Percentiles rank a stretch among this genome's conserved stretches.
phyloP scores from a whole-genome alignment of 1,140 invertebrate species.

The Ridgeia piscesae region DNA sequence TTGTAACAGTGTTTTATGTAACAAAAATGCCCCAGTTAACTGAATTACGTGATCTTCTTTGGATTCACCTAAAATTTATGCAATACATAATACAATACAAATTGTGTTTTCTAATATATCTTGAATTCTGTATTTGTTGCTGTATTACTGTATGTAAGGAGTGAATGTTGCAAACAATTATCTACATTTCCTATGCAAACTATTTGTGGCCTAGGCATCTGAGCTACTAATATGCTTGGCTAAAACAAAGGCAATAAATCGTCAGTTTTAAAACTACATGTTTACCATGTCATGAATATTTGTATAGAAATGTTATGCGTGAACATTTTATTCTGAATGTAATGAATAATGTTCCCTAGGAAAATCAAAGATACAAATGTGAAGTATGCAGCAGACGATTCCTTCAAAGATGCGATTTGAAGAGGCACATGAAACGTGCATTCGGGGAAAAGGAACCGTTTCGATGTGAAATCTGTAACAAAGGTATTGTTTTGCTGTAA shows the following conservation, averaged over 20 bases:
- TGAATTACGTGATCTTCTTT: too few species aligned
- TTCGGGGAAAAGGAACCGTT: constrained; percentile 51
- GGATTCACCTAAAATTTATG: too few species aligned
- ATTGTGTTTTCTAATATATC: too few species aligned
- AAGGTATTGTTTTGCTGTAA: constrained; percentile 34
- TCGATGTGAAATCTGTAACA: constrained; percentile 46
- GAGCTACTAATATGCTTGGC: background rate
- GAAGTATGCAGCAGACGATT: constrained; percentile 47
- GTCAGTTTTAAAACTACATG: background rate
- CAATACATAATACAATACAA: too few species aligned
- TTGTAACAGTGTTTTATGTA: too few species aligned
- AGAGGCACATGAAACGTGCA: constrained; percentile 50
- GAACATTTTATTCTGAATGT: background rate
- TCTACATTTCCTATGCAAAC: background rate
- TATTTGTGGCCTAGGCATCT: background rate
- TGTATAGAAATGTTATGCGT: background rate
- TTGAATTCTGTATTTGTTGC: background rate
- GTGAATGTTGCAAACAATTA: background rate
- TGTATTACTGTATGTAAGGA: background rate
- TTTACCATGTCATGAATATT: background rate
- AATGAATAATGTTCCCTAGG: constrained; percentile 23
- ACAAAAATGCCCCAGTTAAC: too few species aligned
- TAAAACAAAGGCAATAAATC: background rate
- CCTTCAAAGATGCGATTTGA: constrained; percentile 54
- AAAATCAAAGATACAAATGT: constrained; percentile 43